Evolutionary conservation across 2,113 vertebrate species (phyloP).

Genomic region (rat (Rattus norvegicus)): DNA sequence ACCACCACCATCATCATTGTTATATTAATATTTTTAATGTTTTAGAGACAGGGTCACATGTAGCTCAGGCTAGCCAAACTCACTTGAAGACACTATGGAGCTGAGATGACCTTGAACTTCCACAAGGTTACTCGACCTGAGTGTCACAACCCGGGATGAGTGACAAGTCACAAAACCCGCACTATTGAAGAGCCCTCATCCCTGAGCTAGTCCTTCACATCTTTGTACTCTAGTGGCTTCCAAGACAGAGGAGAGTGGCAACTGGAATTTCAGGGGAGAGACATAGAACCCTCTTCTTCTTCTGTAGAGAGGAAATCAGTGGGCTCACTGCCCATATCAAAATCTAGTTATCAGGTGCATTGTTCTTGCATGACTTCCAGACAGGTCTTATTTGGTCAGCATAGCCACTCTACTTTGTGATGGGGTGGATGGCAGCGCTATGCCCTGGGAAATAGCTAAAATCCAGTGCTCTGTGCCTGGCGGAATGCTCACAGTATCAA

Average conservation of each 20-base stretch:
- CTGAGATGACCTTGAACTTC: too few species aligned
- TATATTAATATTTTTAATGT: background rate
- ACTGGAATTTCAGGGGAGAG: too few species aligned
- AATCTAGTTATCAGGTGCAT: background rate
- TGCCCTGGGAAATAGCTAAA: background rate
- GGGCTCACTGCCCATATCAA: too few species aligned
- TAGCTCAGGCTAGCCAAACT: background rate
- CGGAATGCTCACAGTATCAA: rapidly evolving
- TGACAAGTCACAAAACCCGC: background rate
- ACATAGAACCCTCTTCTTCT: background rate
- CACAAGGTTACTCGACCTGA: background rate
- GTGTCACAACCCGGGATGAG: background rate
- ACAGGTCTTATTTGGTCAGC: background rate
- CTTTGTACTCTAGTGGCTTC: too few species aligned
- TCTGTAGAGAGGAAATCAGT: too few species aligned
- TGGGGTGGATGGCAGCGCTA: background rate
- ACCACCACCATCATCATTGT: background rate
- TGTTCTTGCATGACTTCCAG: background rate
- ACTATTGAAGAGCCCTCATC: background rate
- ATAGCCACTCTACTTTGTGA: background rate
- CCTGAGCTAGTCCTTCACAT: background rate
- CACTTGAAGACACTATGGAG: background rate
- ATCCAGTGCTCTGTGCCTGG: background rate
- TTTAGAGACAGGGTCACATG: background rate
- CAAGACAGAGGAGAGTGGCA: background rate